Conservation (phyloP, 37 sponge, comb jelly and placozoan species). For the Crambe crambe region DNA sequence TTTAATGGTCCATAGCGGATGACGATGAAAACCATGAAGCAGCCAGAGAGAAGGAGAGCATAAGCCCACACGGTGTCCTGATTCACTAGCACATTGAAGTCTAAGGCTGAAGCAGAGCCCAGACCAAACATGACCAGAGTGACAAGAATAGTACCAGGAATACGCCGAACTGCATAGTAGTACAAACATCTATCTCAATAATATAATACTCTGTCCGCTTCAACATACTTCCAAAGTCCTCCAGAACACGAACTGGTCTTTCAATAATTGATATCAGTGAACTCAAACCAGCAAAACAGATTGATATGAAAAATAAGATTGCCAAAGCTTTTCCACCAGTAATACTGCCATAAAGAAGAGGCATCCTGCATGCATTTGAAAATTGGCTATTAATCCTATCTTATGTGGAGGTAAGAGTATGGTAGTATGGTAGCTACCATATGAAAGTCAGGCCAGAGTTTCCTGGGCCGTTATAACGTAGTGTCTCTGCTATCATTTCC, state of each 20-base stretch:
- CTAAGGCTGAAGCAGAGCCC: slow-evolving; percentile 63
- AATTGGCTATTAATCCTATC: not conserved
- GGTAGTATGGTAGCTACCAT: slow-evolving; percentile 44
- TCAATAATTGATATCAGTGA: slow-evolving; percentile 79
- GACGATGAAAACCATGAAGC: slow-evolving; percentile 54
- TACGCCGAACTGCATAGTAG: slow-evolving; percentile 48
- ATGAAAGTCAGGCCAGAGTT: slow-evolving; percentile 92
- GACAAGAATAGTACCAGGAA: slow-evolving; percentile 64
- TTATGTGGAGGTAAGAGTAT: not conserved
- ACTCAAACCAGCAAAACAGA: slow-evolving; percentile 80
- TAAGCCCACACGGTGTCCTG: slow-evolving; percentile 84
- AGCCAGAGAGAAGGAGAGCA: slow-evolving; percentile 74
- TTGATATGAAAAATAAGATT: slow-evolving; percentile 74
- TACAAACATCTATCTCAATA: not conserved
- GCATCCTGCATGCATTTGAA: slow-evolving; percentile 90
- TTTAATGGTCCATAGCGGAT: slow-evolving; percentile 47
- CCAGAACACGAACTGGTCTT: slow-evolving; percentile 46
- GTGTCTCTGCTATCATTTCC: slow-evolving; percentile 31
- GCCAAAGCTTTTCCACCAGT: slow-evolving; percentile 61
- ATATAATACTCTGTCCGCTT: not conserved
- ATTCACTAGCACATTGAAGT: slow-evolving; percentile 32
- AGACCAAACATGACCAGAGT: slow-evolving; percentile 27
- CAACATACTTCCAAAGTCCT: slow-evolving; percentile 73
- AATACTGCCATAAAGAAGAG: slow-evolving; percentile 65
- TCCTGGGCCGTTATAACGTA: slow-evolving; percentile 69